These are phyloP conservation scores for Marcusenius ussheri DNA, from an alignment of 2,113 vertebrate genomes.

Conservation along the genomic window DNA sequence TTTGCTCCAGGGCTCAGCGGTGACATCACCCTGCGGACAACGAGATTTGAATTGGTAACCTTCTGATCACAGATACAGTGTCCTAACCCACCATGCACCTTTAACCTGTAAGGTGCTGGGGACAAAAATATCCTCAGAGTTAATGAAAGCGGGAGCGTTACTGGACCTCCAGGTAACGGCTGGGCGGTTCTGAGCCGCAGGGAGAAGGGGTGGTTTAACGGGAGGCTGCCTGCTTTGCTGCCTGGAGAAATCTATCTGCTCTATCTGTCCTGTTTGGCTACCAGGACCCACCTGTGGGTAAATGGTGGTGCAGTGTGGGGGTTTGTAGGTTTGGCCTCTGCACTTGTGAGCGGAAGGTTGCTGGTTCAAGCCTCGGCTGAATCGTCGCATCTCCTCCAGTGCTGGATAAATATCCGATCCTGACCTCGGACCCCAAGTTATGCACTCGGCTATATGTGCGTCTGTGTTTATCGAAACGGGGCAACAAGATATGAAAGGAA, in stretches of 20 bases:
- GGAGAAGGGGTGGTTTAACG: not conserved
- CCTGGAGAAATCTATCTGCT: not conserved
- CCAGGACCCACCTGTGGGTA: not conserved
- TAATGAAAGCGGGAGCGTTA: not conserved
- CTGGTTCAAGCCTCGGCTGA: not conserved
- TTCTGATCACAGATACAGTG: not conserved
- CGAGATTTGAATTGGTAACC: not conserved
- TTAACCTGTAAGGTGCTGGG: not conserved
- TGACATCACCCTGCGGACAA: not conserved
- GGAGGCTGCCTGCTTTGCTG: not conserved
- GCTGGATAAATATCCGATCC: not conserved
- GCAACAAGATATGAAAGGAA: constrained; percentile 29
- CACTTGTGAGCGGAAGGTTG: not conserved
- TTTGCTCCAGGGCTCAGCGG: not conserved
- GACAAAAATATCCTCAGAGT: not conserved
- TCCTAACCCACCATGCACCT: not conserved
- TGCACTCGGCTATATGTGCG: not conserved
- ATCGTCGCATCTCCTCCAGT: not conserved
- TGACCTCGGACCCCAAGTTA: not conserved
- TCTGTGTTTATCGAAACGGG: not conserved
- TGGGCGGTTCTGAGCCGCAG: not conserved
- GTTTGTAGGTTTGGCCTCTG: not conserved
- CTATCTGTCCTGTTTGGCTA: not conserved
- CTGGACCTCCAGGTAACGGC: not conserved
- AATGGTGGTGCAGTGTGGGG: not conserved